phyloP scores from a whole-genome alignment of 1,140 invertebrate genomes.

The Halictus rubicundus region DNA sequence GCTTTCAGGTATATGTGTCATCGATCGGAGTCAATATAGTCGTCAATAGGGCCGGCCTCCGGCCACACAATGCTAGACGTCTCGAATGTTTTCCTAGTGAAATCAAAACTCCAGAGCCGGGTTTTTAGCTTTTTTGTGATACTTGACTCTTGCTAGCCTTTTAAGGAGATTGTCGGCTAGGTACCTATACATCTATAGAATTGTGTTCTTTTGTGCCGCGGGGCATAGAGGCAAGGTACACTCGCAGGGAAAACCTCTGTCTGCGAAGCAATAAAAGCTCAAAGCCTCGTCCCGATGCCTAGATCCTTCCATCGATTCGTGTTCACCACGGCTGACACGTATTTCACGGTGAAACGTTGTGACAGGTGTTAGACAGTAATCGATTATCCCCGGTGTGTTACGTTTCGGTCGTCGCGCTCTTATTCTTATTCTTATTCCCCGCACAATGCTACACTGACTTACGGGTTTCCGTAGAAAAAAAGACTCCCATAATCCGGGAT shows the following conservation, averaged over 20 bases:
- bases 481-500: background rate
- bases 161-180: constrained; percentile 47
- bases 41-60: background rate
- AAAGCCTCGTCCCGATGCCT: constrained; percentile 2
- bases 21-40: background rate
- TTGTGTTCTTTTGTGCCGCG: constrained; percentile 28
- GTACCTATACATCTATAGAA: constrained; percentile 31
- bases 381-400: constrained; percentile 15
- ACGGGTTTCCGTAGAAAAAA: background rate
- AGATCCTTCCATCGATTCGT: constrained; percentile 37
- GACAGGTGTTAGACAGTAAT: constrained; percentile 31
- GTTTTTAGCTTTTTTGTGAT: constrained; percentile 23
- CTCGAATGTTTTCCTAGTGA: constrained; percentile 34
- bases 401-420: background rate
- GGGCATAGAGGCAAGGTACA: background rate
- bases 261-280: constrained; percentile 31
- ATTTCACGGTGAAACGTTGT: constrained; percentile 24
- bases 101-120: constrained; percentile 26
- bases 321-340: constrained; percentile 32
- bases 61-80: background rate
- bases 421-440: background rate
- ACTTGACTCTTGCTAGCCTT: constrained; percentile 41
- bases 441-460: background rate
- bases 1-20: background rate
- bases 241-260: constrained; percentile 31